phyloP scores from a whole-genome alignment of 2,113 vertebrate species.

The Albula glossodonta region DNA sequence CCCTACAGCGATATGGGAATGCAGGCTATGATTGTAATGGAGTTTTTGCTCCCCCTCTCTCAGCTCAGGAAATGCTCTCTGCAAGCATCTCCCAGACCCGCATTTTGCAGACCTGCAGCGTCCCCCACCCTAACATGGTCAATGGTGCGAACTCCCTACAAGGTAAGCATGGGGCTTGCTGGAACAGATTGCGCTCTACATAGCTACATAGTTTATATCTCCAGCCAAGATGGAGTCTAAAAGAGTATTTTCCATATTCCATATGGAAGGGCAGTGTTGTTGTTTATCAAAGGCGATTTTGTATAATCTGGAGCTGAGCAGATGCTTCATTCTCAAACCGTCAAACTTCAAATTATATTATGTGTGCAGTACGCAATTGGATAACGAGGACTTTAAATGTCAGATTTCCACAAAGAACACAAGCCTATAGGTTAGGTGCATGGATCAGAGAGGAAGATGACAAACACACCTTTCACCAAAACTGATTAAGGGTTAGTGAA shows the following conservation, averaged over 20 bases:
- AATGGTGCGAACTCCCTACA: slow-evolving; percentile 74
- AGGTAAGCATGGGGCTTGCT: slow-evolving; percentile 56
- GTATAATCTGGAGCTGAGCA: neutral
- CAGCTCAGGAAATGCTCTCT: slow-evolving; percentile 80
- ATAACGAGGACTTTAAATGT: too few relatives aligned
- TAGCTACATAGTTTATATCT: too few relatives aligned
- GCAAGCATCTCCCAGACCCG: slow-evolving; percentile 83
- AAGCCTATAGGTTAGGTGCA: neutral
- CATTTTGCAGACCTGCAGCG: slow-evolving; percentile 77
- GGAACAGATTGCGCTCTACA: too few relatives aligned
- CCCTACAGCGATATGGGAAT: neutral
- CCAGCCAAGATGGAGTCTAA: too few relatives aligned
- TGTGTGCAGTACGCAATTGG: too few relatives aligned
- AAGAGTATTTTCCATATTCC: too few relatives aligned
- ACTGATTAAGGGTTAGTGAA: neutral
- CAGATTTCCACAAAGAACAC: too few relatives aligned
- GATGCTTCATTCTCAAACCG: neutral
- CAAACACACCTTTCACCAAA: neutral
- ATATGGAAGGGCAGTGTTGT: too few relatives aligned
- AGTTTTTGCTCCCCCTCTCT: slow-evolving; percentile 26
- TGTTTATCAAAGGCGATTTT: too few relatives aligned
- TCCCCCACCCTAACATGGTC: slow-evolving; percentile 76
- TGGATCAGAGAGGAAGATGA: neutral
- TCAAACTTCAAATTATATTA: neutral
- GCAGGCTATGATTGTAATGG: slow-evolving; percentile 18